A percentile compares a stretch with the other conserved stretches of the same genome.
Conservation (phyloP, 1,140 invertebrate genomes). For the Drosophila asahinai region DNA sequence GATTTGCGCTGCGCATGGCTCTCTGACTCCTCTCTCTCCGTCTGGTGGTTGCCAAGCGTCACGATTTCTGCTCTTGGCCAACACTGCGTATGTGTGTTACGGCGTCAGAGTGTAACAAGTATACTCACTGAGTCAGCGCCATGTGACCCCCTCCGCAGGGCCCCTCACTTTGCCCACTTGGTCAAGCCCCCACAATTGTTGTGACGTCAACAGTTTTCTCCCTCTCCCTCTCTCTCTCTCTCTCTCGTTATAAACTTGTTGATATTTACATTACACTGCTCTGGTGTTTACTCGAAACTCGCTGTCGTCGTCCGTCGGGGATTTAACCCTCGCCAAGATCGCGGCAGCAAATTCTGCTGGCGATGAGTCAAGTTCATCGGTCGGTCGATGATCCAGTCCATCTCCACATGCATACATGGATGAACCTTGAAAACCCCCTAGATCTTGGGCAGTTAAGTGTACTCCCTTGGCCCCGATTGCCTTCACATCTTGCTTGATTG, state of each 20-base stretch:
- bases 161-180: slow-evolving; percentile 2
- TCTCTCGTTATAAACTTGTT: slow-evolving; percentile 59
- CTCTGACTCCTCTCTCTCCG: slow-evolving; percentile 2
- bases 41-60: slow-evolving; percentile 61
- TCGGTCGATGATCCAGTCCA: slow-evolving; percentile 36
- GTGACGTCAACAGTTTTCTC: slow-evolving; percentile 62
- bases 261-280: slow-evolving; percentile 53
- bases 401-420: neutral
- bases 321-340: slow-evolving; percentile 28
- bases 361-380: slow-evolving; percentile 50
- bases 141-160: slow-evolving; percentile 17
- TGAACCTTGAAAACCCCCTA: slow-evolving; percentile 15
- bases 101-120: slow-evolving; percentile 36
- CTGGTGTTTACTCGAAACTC: slow-evolving; percentile 25
- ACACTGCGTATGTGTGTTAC: slow-evolving; percentile 48
- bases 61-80: slow-evolving; percentile 64
- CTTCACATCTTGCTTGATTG: slow-evolving; percentile 43
- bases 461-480: slow-evolving; percentile 51
- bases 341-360: slow-evolving; percentile 2
- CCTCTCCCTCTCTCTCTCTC: neutral
- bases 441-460: neutral
- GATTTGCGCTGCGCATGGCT: slow-evolving; percentile 32
- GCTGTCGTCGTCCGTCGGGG: slow-evolving; percentile 19
- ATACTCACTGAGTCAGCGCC: slow-evolving; percentile 38
- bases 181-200: slow-evolving; percentile 39